Percentiles rank a stretch among this genome's conserved stretches.
Conservation (phyloP, 1,140 invertebrate genomes). For the Macrosteles quadrilineatus region DNA sequence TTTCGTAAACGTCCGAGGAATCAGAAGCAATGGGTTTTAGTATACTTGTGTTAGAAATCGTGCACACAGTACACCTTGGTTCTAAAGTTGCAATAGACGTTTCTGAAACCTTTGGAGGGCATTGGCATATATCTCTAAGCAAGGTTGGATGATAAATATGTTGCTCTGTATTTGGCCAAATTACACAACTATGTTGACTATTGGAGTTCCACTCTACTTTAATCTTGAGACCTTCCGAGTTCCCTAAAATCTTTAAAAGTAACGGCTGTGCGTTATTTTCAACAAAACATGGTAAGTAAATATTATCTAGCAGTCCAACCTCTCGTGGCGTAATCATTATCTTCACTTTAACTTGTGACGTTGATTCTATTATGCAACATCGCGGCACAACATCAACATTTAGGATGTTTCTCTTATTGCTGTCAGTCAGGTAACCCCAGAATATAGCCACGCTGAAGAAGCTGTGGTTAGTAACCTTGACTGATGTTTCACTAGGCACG, state of each 20-base stretch:
- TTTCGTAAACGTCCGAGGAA: no score
- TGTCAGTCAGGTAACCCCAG: background rate
- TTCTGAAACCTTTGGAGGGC: background rate
- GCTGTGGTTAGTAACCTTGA: background rate
- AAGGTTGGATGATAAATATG: no score
- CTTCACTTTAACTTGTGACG: background rate
- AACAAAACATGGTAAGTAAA: background rate
- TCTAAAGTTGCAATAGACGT: background rate
- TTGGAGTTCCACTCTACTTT: constrained; percentile 1
- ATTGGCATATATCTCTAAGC: background rate
- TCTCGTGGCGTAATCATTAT: background rate
- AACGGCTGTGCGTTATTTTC: background rate
- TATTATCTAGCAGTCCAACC: background rate
- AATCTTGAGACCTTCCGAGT: background rate
- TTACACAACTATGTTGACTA: background rate
- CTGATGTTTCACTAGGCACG: background rate
- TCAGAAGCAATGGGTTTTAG: no score
- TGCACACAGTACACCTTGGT: no score
- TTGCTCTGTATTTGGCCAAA: no score
- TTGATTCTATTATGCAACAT: background rate
- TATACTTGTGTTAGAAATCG: no score
- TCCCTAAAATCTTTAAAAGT: background rate
- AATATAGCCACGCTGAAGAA: background rate
- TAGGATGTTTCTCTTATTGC: background rate
- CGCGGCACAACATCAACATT: background rate